phyloP scores from a whole-genome alignment of 1,140 invertebrate species.

The Plectus sambesii region DNA sequence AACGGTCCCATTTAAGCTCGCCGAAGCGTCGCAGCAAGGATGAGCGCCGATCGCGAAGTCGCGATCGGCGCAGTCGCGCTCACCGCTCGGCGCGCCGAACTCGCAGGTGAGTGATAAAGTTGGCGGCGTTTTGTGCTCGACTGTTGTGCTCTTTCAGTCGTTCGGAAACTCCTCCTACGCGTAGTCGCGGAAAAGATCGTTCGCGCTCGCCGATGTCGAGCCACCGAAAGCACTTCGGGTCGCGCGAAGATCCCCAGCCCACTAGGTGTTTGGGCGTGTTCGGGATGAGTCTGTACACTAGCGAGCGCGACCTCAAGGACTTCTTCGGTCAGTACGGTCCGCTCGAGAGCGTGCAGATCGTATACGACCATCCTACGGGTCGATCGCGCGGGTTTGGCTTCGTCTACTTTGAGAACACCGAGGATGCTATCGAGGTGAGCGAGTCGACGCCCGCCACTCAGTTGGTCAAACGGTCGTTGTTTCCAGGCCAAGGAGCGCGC shows the following conservation, averaged over 20 bases:
- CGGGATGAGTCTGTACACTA: conserved; percentile 26
- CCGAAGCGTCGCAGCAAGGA: too few relatives aligned
- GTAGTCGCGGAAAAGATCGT: too few relatives aligned
- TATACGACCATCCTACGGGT: conserved; percentile 54
- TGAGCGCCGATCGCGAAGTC: too few relatives aligned
- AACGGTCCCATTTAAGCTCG: too few relatives aligned
- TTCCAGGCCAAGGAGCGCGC: conserved; percentile 76
- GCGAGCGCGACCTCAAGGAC: conserved; percentile 24
- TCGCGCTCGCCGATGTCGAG: too few relatives aligned
- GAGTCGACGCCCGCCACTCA: conserved; percentile 2
- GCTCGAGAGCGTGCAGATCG: conserved; percentile 28
- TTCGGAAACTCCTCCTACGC: too few relatives aligned
- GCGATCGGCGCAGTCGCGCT: too few relatives aligned
- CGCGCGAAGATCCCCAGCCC: conserved; percentile 19
- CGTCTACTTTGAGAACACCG: conserved; percentile 77
- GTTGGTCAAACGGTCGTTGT: conserved; percentile 9
- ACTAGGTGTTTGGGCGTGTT: conserved; percentile 25
- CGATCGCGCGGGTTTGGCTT: conserved; percentile 90
- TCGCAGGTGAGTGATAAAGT: too few relatives aligned
- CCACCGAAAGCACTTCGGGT: too few relatives aligned
- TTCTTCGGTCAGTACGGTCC: conserved; percentile 25
- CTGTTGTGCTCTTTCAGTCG: too few relatives aligned
- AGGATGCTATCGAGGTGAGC: conserved; percentile 71
- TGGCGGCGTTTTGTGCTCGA: too few relatives aligned
- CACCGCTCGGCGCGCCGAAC: too few relatives aligned